Evolutionary conservation across 2,113 vertebrate genomes (phyloP).

Genomic region (Sylvilagus bachmani): DNA sequence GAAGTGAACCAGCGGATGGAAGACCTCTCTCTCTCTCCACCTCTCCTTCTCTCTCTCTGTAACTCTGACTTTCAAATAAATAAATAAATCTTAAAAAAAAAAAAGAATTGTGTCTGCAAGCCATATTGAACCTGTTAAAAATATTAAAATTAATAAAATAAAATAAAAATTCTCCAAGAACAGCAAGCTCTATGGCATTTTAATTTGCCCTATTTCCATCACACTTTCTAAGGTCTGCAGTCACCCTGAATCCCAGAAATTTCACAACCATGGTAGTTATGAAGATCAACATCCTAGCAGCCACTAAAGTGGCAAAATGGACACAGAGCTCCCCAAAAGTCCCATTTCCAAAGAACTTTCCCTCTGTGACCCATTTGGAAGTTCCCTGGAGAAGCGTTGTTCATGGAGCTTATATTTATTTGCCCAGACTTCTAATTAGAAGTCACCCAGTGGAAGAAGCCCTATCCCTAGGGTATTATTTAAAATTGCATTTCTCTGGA

Average conservation of each 20-base stretch:
- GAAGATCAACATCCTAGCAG: not conserved
- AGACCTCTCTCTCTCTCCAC: no score
- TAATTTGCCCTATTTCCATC: not conserved
- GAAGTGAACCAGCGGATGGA: no score
- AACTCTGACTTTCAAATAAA: not conserved
- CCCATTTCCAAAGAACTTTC: not conserved
- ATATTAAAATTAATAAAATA: no score
- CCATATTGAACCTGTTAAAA: no score
- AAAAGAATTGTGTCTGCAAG: no score
- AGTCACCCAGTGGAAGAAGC: not conserved
- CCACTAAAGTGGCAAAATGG: not conserved
- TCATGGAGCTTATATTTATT: not conserved
- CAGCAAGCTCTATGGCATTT: not conserved
- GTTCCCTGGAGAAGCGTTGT: not conserved
- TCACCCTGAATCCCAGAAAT: not conserved
- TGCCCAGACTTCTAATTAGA: not conserved
- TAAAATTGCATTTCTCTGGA: not conserved
- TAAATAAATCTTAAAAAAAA: no score
- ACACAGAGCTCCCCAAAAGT: not conserved
- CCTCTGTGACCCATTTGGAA: not conserved
- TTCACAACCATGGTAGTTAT: not conserved
- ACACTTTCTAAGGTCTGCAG: not conserved
- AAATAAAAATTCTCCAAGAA: not conserved
- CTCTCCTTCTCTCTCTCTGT: no score
- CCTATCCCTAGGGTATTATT: not conserved